Conservation (phyloP, 2,797 vertebrate species). For the Intellagama lesueurii region DNA sequence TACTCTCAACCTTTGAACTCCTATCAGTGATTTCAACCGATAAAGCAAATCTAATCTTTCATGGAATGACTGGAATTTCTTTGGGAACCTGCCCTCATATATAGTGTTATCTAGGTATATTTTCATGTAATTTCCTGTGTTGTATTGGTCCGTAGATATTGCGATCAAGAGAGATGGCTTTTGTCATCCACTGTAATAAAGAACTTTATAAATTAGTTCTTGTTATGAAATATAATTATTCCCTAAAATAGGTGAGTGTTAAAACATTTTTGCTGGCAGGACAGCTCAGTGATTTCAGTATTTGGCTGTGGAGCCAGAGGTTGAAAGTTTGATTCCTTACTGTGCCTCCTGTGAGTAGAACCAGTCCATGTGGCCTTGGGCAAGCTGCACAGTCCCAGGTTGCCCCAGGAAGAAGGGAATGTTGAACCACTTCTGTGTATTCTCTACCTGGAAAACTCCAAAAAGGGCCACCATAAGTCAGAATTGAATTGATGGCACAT, state of each 20-base stretch:
- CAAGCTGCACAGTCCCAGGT: too few relatives aligned
- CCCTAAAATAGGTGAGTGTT: not conserved
- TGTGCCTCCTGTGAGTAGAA: too few relatives aligned
- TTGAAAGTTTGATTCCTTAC: too few relatives aligned
- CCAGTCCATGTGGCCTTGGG: too few relatives aligned
- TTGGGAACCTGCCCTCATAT: slow-evolving; percentile 16
- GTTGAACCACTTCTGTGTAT: too few relatives aligned
- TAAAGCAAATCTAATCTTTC: slow-evolving; percentile 59
- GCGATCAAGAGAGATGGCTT: not conserved
- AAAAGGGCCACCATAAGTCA: too few relatives aligned
- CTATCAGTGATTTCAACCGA: slow-evolving; percentile 49
- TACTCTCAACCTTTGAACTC: slow-evolving; percentile 67
- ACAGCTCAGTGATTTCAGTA: too few relatives aligned
- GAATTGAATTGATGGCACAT: too few relatives aligned
- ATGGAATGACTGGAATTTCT: slow-evolving; percentile 58
- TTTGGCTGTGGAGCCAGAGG: too few relatives aligned
- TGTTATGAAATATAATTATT: too few relatives aligned
- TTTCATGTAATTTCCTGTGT: slow-evolving; percentile 45
- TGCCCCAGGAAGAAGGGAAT: too few relatives aligned
- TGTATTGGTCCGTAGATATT: slow-evolving; percentile 13
- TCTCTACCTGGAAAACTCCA: too few relatives aligned
- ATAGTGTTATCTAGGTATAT: slow-evolving; percentile 25
- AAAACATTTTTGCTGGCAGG: not conserved
- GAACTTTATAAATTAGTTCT: not conserved
- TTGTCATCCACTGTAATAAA: slow-evolving; percentile 18